Conservation (phyloP, 2,797 vertebrate genomes). For the Sebastes iracundus region DNA sequence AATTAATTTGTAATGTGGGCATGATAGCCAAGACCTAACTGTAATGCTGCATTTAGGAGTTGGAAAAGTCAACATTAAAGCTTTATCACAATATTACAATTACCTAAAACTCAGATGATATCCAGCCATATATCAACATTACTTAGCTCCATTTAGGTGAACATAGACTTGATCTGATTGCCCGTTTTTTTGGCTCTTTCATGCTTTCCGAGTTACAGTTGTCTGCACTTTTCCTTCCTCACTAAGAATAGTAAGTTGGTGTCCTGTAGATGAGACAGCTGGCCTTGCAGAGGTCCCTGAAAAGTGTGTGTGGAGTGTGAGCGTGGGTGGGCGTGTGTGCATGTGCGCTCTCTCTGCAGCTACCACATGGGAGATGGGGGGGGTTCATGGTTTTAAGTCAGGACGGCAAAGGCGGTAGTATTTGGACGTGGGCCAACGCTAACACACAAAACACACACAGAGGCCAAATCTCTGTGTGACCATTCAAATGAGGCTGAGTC, state of each 20-base stretch:
- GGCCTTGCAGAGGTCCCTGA: constrained; percentile 43
- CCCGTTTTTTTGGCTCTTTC: not conserved
- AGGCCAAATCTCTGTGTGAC: constrained; percentile 64
- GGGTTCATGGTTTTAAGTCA: constrained; percentile 44
- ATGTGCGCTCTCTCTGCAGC: constrained; percentile 17
- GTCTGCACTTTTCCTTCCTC: constrained; percentile 43
- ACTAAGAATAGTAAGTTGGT: constrained; percentile 53
- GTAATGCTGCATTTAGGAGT: not conserved
- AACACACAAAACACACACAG: constrained; percentile 41
- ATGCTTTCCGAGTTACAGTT: constrained; percentile 11
- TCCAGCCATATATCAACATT: not conserved
- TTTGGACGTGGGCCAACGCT: constrained; percentile 63
- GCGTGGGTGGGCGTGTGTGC: constrained; percentile 3
- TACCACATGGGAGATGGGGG: constrained; percentile 18
- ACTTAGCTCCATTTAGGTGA: not conserved
- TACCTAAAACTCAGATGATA: not conserved
- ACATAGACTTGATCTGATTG: not conserved
- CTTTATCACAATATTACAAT: not conserved
- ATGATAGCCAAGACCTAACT: not conserved
- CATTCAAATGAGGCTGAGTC: constrained; percentile 78
- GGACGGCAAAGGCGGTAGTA: constrained; percentile 58
- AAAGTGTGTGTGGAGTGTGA: constrained; percentile 7
- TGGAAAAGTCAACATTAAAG: not conserved
- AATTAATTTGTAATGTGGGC: not conserved
- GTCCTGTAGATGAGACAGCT: constrained; percentile 43